Conservation (phyloP, 2,888 invertebrate species). For the Synergus japonicus region DNA sequence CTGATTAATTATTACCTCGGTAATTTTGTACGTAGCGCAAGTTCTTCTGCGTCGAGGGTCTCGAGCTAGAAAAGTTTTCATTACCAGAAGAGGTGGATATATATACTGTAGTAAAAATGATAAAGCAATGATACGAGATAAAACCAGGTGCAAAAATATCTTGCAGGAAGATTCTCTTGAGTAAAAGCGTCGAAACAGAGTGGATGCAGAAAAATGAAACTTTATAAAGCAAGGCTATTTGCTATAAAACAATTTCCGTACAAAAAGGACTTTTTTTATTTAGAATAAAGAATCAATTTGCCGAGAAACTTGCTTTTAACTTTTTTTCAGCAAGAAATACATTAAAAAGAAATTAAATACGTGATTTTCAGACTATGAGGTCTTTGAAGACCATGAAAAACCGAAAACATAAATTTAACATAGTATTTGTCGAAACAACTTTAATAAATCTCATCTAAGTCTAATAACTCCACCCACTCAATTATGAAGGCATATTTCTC, state of each 20-base stretch:
- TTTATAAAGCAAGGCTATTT: neutral
- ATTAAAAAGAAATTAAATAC: no score
- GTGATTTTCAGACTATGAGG: neutral
- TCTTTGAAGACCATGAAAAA: neutral
- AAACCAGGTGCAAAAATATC: neutral
- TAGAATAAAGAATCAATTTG: neutral
- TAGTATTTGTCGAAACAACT: neutral
- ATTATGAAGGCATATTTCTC: slow-evolving; percentile 16
- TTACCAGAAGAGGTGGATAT: neutral
- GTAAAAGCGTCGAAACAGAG: neutral
- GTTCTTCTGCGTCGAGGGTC: slow-evolving; percentile 19
- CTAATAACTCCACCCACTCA: neutral
- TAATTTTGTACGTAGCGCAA: slow-evolving; percentile 49
- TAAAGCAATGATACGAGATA: slow-evolving; percentile 1
- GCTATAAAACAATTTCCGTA: neutral
- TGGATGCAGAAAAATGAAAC: slow-evolving; percentile 7
- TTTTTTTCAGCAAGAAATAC: no score
- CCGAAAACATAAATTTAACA: neutral
- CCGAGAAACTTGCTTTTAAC: neutral
- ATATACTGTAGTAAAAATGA: neutral
- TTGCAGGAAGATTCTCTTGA: neutral
- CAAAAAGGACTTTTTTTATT: neutral
- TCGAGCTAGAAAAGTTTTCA: slow-evolving; percentile 8
- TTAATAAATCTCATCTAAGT: neutral
- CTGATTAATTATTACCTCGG: slow-evolving; percentile 55